These are phyloP conservation scores for Eolophus roseicapilla DNA, from an alignment of 2,113 vertebrate species.

Conservation along the genomic window DNA sequence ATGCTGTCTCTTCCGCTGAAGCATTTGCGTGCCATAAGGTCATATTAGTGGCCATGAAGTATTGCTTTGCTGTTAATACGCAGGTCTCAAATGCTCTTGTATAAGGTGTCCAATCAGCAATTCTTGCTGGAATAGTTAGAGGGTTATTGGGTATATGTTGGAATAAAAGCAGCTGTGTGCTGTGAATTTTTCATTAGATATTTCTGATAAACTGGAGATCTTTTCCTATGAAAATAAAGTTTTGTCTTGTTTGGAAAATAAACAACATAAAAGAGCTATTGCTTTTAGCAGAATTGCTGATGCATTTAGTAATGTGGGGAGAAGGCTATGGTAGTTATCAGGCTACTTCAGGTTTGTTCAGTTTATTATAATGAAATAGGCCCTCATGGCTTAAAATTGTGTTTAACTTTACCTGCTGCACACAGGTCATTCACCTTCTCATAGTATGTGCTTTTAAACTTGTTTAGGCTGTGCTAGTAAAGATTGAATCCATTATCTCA, in stretches of 20 bases:
- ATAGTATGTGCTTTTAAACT: background rate
- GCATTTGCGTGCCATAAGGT: fast-evolving
- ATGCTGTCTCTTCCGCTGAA: background rate
- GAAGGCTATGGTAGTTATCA: background rate
- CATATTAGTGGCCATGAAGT: fast-evolving
- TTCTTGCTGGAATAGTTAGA: background rate
- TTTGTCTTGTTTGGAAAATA: background rate
- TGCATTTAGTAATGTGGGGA: background rate
- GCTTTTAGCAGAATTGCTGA: background rate
- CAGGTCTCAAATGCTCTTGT: background rate
- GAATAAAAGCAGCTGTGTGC: background rate
- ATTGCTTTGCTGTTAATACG: background rate
- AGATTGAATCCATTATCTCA: background rate
- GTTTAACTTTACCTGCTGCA: background rate
- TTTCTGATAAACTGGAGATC: background rate
- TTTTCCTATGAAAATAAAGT: background rate
- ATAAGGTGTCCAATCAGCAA: background rate
- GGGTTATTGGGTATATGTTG: background rate
- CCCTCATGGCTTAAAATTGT: background rate
- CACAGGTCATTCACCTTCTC: background rate
- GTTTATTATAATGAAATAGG: background rate
- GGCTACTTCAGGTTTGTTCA: background rate
- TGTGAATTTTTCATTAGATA: background rate
- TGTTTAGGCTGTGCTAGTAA: background rate
- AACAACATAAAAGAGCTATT: background rate